These are phyloP conservation scores for Sarcophaga peregrina DNA, from an alignment of 1,140 invertebrate species.

Conservation along the genomic window DNA sequence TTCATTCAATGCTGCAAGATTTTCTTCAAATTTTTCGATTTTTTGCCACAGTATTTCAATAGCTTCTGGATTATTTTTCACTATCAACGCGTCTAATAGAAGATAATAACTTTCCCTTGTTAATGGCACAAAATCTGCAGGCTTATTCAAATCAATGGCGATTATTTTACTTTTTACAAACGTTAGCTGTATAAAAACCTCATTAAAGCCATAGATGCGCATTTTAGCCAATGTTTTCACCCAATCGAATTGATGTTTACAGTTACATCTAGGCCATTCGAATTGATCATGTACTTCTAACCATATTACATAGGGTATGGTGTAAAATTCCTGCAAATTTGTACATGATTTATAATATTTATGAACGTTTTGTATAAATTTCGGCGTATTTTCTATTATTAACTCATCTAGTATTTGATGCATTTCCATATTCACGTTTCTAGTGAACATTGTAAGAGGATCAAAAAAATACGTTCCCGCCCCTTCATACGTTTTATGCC, in stretches of 20 bases:
- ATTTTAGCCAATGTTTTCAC: conserved; percentile 53
- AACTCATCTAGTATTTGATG: conserved; percentile 33
- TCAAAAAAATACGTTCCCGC: conserved; percentile 46
- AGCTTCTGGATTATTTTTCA: background rate
- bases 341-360: conserved; percentile 45
- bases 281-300: conserved; percentile 35
- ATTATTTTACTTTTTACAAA: conserved; percentile 5
- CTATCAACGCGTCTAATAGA: conserved; percentile 30
- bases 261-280: conserved; percentile 21
- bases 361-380: conserved; percentile 27
- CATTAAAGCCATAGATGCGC: conserved; percentile 51
- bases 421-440: conserved; percentile 54
- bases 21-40: conserved; percentile 34
- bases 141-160: conserved; percentile 46
- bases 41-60: conserved; percentile 13
- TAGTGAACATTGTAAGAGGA: conserved; percentile 50
- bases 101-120: background rate
- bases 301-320: conserved; percentile 23
- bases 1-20: background rate
- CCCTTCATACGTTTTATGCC: conserved; percentile 43
- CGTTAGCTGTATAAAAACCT: conserved; percentile 45
- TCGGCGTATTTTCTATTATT: background rate
- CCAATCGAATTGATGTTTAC: conserved; percentile 52
- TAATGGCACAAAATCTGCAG: conserved; percentile 42
- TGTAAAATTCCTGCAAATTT: background rate